Evolutionary conservation across 2,797 vertebrate genomes (phyloP), one percentile per base, ranked within the genome.

Genomic region (Columba guinea): DNA sequence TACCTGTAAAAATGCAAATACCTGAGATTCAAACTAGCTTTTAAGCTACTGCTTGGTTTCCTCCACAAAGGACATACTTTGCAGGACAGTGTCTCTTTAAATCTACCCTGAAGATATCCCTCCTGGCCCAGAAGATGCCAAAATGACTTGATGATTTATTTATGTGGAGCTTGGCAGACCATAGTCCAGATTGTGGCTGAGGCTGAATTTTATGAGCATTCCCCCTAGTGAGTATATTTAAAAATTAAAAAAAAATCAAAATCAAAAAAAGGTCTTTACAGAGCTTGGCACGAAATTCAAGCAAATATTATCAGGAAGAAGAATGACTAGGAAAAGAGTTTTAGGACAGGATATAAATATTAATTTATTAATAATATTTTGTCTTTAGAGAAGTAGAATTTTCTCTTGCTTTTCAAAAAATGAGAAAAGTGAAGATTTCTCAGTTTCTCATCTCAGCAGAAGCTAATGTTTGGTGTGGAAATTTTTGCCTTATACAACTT

Each of bases 61-160:
- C 87, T 95, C 59, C 67, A 91, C 35, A 65, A 89, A 93, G 85
- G 78, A 78, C 48, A 34, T 32, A 85, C 83, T 95, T 97, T 95
- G 88, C 49, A 89, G 95, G 96, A 91, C 67, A 51, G 46, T 97
- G 88, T 97, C 97, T 96, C 98, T 98, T 98, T 98, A 98, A 98
- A 98, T 98, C 97, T 95, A 95, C 64, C 63, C 90, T 0, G 22
- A 97, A 97, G 94, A 92, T 97, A 97, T 96, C 97, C 97, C 97
- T 98, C 84, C 96, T 94, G 97, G 97, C 89, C 96, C 95, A 96
- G 94, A 98, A 96, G 96, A 97, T 98, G 97, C 97, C 97, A 98
- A 97, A 97, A 98, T 96, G 97, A 98, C 97, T 98, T 84, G 93
- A 97, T 98, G 98, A 98, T 98, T 98, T 98, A 98, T 98, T 97